Percentiles rank a stretch among this genome's conserved stretches.
Conservation (phyloP, 2,113 vertebrate genomes). For the Trichomycterus rosablanca region DNA sequence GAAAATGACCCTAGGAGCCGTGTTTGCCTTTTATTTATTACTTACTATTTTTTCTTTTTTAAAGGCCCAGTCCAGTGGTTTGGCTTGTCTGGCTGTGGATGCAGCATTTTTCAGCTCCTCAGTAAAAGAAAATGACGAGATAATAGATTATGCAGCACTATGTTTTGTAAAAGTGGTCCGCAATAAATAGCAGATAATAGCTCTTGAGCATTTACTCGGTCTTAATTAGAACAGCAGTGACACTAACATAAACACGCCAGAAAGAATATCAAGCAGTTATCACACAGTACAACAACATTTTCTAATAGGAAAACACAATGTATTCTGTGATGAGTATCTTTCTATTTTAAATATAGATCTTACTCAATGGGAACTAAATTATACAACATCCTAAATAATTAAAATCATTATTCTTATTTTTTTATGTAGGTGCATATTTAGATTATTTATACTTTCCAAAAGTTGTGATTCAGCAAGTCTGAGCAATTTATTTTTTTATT, state of each 20-base stretch:
- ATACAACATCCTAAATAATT: neutral
- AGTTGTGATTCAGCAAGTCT: too few species aligned
- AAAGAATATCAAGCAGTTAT: neutral
- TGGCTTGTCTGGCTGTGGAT: neutral
- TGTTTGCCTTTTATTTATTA: constrained; percentile 14
- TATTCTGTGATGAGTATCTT: neutral
- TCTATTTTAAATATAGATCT: too few species aligned
- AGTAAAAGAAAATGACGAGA: neutral
- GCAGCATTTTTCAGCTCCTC: constrained; percentile 5
- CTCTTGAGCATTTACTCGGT: neutral
- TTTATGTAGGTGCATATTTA: neutral
- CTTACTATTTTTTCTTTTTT: constrained; percentile 32
- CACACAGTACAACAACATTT: too few species aligned
- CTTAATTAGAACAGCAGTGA: constrained; percentile 5
- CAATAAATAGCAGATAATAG: constrained; percentile 7
- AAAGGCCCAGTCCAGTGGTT: constrained; percentile 10
- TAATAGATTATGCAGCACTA: constrained; percentile 8
- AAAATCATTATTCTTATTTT: neutral
- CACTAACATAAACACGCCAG: constrained; percentile 15
- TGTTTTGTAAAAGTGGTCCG: constrained; percentile 10
- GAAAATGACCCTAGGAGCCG: constrained; percentile 38
- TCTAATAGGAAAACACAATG: too few species aligned
- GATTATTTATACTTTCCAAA: too few species aligned
- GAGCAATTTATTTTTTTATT: too few species aligned
- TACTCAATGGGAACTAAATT: too few species aligned